These are phyloP conservation scores for Mus spicilegus DNA, from an alignment of 2,113 vertebrate genomes.

Conservation along the genomic window DNA sequence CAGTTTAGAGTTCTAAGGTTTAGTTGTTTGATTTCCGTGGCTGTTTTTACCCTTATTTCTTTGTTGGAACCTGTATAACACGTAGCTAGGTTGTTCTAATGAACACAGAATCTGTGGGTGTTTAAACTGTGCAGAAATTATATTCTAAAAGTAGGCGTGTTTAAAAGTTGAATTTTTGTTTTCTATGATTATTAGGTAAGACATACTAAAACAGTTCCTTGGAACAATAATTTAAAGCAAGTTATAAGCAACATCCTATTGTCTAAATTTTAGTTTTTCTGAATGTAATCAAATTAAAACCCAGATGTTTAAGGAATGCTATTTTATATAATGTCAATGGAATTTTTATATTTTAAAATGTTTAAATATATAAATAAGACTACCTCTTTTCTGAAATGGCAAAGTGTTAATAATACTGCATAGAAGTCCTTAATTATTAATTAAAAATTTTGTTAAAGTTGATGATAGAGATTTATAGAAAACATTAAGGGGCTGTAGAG, in stretches of 20 bases:
- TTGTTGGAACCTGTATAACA: neutral
- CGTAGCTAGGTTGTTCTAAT: neutral
- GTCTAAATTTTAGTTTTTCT: conserved; percentile 56
- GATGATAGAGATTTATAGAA: neutral
- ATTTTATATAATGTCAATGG: conserved; percentile 62
- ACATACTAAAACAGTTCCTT: conserved; percentile 37
- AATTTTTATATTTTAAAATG: conserved; percentile 48
- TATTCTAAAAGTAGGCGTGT: neutral
- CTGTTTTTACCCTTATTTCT: neutral
- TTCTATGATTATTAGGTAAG: conserved; percentile 49
- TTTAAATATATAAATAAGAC: conserved; percentile 46
- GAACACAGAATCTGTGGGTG: neutral
- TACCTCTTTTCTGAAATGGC: conserved; percentile 49
- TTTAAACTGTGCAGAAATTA: conserved; percentile 21
- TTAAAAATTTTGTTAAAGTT: neutral
- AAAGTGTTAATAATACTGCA: conserved; percentile 18
- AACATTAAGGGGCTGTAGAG: neutral
- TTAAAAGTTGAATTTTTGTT: conserved; percentile 10
- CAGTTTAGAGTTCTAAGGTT: conserved; percentile 41
- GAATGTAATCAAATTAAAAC: conserved; percentile 56
- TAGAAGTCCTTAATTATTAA: conserved; percentile 18
- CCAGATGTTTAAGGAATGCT: conserved; percentile 46
- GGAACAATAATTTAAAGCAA: conserved; percentile 42
- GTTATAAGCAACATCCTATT: conserved; percentile 46
- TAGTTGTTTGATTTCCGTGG: neutral